Evolutionary conservation across 2,888 invertebrate genomes (phyloP).

Genomic region (Desoria tigrina): DNA sequence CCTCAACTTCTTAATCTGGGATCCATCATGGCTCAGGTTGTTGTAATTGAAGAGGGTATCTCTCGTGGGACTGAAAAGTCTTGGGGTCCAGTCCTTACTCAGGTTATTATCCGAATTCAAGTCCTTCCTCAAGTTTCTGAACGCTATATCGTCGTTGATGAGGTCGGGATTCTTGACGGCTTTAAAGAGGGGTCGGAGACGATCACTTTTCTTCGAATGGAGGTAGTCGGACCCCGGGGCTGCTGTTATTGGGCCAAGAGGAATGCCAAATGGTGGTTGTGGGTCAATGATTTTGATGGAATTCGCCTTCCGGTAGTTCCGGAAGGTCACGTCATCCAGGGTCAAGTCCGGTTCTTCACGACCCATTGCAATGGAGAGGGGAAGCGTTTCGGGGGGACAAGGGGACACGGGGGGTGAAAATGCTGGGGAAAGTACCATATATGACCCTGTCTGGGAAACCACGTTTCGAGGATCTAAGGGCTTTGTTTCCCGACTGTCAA

Average conservation of each 20-base stretch:
- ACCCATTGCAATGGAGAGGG: conserved; percentile 20
- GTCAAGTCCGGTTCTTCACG: conserved; percentile 73
- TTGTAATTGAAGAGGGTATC: conserved; percentile 31
- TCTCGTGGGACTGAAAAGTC: conserved; percentile 47
- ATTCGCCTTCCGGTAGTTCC: conserved; percentile 77
- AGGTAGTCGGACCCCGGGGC: conserved; percentile 82
- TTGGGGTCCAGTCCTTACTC: conserved; percentile 52
- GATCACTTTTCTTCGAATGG: conserved; percentile 69
- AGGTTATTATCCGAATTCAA: conserved; percentile 56
- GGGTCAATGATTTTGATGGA: conserved; percentile 67
- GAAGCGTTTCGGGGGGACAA: conserved; percentile 32
- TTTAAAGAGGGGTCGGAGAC: conserved; percentile 64
- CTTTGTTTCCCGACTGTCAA: conserved; percentile 60
- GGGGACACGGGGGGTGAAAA: conserved; percentile 57
- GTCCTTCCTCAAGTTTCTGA: conserved; percentile 80
- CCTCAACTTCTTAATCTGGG: conserved; percentile 67
- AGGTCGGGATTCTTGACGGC: conserved; percentile 75
- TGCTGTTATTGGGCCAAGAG: conserved; percentile 77
- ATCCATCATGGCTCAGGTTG: not conserved
- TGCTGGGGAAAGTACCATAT: conserved; percentile 70
- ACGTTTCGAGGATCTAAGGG: conserved; percentile 58
- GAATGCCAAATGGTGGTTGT: conserved; percentile 88
- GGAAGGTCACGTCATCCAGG: conserved; percentile 79
- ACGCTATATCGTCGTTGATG: conserved; percentile 84
- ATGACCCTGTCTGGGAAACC: conserved; percentile 64